Evolutionary conservation across 1,140 invertebrate genomes (phyloP), one percentile per base, ranked within the genome.

Genomic region (Manduca sexta): DNA sequence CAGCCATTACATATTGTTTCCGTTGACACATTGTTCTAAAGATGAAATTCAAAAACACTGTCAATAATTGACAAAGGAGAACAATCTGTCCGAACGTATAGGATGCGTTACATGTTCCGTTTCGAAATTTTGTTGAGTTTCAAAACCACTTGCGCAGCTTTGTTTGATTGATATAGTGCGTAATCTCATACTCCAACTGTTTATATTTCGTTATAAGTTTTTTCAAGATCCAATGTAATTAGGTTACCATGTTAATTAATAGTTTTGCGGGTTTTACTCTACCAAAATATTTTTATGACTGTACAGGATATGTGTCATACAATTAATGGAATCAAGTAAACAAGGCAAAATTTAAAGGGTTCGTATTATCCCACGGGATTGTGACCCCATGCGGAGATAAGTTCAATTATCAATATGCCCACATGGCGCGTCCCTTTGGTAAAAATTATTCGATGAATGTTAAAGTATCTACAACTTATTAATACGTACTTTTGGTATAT

Each of bases 151-250:
- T 80, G 77, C 74, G 76, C 64, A 71, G 68, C 59, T 71, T 70
- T 73, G 68, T 78, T 78, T 73, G 71, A 80, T 84, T 79, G 75
- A 81, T 84, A 81, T 60, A 71, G 67, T 72, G 67, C 66, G 71
- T 84, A 80, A 81, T 84, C 73, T 79, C 74, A 61, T 74, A 52
- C 46, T 60, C 69, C 64, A 79, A 70, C 72, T 73, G 56, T 71
- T 49, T 26, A 26, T 26, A 26, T 26, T 26, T 26, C 21, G 21
- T 26, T 26, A 26, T 8, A 5, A 26, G 4, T 8, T 26, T 26
- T 26, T 26, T 26, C 21, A 26, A 26, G 21, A 26, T 26, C 21
- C 21, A 26, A 5, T 26, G 21, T 26, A 26, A 26, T 26, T 26
- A 26, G 21, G 21, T 26, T 26, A 26, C 21, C 4, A 26, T 8